Base-by-base conservation (phyloP, 2,888 invertebrate genomes). In the Thyatira batis region DNA sequence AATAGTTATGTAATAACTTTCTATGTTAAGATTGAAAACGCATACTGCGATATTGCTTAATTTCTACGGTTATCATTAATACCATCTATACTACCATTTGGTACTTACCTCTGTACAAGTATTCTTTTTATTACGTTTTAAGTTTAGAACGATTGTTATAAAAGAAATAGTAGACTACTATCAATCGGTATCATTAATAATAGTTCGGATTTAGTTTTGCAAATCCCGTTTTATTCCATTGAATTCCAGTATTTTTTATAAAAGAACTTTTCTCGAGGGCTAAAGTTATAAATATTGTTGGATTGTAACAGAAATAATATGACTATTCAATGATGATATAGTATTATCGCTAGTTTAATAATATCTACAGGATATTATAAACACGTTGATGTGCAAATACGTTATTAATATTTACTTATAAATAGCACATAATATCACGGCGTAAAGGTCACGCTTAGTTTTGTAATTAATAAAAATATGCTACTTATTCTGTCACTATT, bases 201-300 rank as follows among this genome's bases (percentile, higher is more conserved):
- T 27, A 20, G n/a, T 27, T 27, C 27, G 25, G 64, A 65, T 67
- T 69, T 67, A 64, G 68, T 69, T 68, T 64, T 56, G 58, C 57
- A 51, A 56, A 59, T 61, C 66, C 65, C 65, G 68, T 61, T 60
- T 54, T 45, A 54, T 46, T 62, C 65, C 62, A 67, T 67, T 67
- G 58, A 65, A 65, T 59, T 63, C 59, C 63, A 65, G 65, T 69
- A n/a, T 64, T 56, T 48, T 46, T 48, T 48, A 10, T 48, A 48
- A 48, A 45, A 28, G 20, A 55, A 43, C 51, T 23, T 51, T 33
- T 57, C 67, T 60, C 58, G 62, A 63, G 66, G 71, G 75, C 67
- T 71, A 58, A 65, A 58, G 57, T 59, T 63, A 73, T 74, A 76
- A 78, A 78, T 73, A 74, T 65, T 59, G 57, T 63, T 59, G 69